Base-by-base conservation (phyloP, 1,140 invertebrate species). In the Eurosta solidaginis region DNA sequence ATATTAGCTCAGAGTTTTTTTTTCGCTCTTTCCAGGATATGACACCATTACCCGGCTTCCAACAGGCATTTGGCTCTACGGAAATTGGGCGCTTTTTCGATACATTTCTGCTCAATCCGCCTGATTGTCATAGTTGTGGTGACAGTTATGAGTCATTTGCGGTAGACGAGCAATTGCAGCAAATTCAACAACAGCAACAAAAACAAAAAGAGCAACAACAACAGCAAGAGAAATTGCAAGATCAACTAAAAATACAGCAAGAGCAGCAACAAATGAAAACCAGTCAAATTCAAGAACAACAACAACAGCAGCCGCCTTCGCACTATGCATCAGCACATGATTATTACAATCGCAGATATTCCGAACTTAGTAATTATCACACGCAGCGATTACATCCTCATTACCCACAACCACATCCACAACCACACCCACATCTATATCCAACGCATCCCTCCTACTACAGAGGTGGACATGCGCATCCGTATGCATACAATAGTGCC, bases 11-110 rank as follows among this genome's bases (percentile, higher is more conserved):
- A 0, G 25, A 20, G 1, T 54, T 54, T 54, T 7, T 40, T 59
- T 77, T 73, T 59, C 27, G 5, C 10, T n/a, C 25, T 59, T 59
- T 25, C 20, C 75, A 87, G 86, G 81, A 87, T 52, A 84, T 85
- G 12, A 87, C 82, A 40, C 92, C 92, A 14, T 83, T 94, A 52
- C 93, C 93, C 0, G 93, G 93, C 1, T 94, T 94, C 78, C 92
- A 93, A 80, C 93, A 94, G 84, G 93, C 93, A 0, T 94, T 94
- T 82, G 93, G 93, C 17, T 93, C 93, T 1, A 94, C 93, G 29
- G 93, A 94, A 85, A 94, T 94, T 76, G 93, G 93, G 29, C 91
- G 91, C 76, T 94, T 94, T 81, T 90, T 90, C 5, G 90, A 91
- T 79, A 90, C 89, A 12, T 91, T 91, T 78, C 78, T 85, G 54